phyloP scores from a whole-genome alignment of 2,888 invertebrate species.

The Tachystola acroxantha region DNA sequence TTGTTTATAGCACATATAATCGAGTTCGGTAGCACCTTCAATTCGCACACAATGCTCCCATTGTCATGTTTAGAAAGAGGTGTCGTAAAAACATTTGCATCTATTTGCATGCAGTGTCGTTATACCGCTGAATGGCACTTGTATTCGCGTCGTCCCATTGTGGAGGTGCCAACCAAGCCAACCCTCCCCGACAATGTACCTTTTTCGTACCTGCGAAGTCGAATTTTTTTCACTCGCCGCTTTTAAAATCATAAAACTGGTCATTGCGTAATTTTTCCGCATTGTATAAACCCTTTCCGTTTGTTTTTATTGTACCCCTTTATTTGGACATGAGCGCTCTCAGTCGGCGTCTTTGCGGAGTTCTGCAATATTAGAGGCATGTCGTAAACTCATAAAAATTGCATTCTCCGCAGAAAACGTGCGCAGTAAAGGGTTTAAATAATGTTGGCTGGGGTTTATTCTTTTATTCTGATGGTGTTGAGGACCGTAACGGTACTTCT shows the following conservation, averaged over 20 bases:
- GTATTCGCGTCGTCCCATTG: conserved; percentile 40
- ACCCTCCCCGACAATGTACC: conserved; percentile 38
- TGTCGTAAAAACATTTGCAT: conserved; percentile 54
- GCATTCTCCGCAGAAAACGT: conserved; percentile 69
- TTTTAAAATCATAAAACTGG: conserved; percentile 54
- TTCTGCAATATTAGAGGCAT: conserved; percentile 58
- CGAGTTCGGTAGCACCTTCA: conserved; percentile 49
- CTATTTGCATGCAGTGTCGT: conserved; percentile 66
- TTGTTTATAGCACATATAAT: conserved; percentile 50
- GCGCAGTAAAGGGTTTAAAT: conserved; percentile 64
- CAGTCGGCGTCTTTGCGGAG: conserved; percentile 66
- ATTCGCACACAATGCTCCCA: conserved; percentile 35
- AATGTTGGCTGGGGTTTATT: conserved; percentile 45
- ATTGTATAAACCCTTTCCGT: conserved; percentile 76
- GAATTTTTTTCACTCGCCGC: conserved; percentile 40
- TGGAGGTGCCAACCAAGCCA: conserved; percentile 20
- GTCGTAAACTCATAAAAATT: conserved; percentile 72
- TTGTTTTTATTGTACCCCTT: conserved; percentile 70
- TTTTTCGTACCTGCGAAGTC: conserved; percentile 68
- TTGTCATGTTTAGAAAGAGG: conserved; percentile 38
- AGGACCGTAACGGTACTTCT: conserved; percentile 61
- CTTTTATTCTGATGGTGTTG: conserved; percentile 37
- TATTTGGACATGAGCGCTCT: conserved; percentile 39
- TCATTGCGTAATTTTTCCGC: conserved; percentile 74
- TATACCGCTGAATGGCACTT: conserved; percentile 42